These are phyloP conservation scores for Myotis davidii DNA, from an alignment of 2,113 vertebrate species.

Conservation along the genomic window DNA sequence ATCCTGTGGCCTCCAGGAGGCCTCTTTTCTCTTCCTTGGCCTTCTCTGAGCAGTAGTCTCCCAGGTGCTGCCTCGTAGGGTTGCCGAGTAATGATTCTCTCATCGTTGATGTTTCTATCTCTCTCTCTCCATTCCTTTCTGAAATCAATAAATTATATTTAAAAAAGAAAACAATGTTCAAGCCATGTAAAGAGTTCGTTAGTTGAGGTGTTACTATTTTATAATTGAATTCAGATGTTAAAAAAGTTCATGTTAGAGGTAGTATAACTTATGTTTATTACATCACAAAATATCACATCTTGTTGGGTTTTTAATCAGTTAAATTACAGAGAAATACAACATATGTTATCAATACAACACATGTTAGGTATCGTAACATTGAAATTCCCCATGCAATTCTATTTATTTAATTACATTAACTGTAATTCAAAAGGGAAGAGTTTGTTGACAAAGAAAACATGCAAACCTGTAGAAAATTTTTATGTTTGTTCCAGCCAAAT, in stretches of 20 bases:
- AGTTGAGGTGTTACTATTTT: slow-evolving; percentile 58
- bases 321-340: slow-evolving; percentile 61
- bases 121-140: no score
- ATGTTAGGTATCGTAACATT: slow-evolving; percentile 11
- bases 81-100: no score
- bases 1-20: no score
- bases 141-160: no score
- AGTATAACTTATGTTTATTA: slow-evolving; percentile 23
- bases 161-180: slow-evolving; percentile 12
- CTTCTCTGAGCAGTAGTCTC: neutral
- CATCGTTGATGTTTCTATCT: no score
- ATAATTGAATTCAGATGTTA: slow-evolving; percentile 47
- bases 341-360: slow-evolving; percentile 52
- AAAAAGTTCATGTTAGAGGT: neutral
- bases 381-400: neutral
- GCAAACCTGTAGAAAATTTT: neutral
- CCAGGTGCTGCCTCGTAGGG: neutral
- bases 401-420: slow-evolving; percentile 57
- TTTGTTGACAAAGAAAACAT: neutral
- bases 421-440: slow-evolving; percentile 59
- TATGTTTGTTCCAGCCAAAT: neutral
- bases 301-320: slow-evolving; percentile 55
- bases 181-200: slow-evolving; percentile 5
- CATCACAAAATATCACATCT: slow-evolving; percentile 26
- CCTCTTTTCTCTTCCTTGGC: neutral